Evolutionary conservation across 2,113 vertebrate species (phyloP).

Genomic region (Strigops habroptila): DNA sequence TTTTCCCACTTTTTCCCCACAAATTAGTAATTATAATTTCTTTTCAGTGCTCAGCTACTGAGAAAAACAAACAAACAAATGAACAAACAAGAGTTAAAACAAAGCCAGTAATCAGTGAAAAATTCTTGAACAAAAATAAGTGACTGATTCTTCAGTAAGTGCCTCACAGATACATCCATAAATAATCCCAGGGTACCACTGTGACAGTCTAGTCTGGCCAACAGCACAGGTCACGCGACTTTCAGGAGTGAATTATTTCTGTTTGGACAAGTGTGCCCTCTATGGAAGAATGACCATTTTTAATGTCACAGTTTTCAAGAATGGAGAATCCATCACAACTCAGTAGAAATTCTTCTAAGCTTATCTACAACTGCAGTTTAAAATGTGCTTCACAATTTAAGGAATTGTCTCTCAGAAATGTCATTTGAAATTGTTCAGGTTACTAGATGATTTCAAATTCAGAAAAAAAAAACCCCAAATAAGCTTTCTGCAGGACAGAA

Average conservation of each 20-base stretch:
- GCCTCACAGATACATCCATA: neutral
- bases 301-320: neutral
- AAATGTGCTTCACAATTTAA: neutral
- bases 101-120: neutral
- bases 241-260: neutral
- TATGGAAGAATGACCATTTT: neutral
- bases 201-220: neutral
- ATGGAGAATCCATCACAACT: neutral
- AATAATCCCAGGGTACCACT: neutral
- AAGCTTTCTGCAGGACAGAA: neutral
- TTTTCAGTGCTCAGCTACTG: neutral
- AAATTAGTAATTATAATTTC: neutral
- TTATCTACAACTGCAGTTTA: neutral
- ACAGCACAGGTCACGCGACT: rapidly evolving
- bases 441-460: neutral
- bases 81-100: neutral
- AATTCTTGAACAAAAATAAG: neutral
- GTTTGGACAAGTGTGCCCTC: neutral
- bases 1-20: neutral
- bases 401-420: neutral
- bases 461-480: neutral
- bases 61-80: neutral
- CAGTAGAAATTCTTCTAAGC: neutral
- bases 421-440: neutral
- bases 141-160: neutral